Conservation (phyloP, 2,888 invertebrate species). For the Perdita meconis region DNA sequence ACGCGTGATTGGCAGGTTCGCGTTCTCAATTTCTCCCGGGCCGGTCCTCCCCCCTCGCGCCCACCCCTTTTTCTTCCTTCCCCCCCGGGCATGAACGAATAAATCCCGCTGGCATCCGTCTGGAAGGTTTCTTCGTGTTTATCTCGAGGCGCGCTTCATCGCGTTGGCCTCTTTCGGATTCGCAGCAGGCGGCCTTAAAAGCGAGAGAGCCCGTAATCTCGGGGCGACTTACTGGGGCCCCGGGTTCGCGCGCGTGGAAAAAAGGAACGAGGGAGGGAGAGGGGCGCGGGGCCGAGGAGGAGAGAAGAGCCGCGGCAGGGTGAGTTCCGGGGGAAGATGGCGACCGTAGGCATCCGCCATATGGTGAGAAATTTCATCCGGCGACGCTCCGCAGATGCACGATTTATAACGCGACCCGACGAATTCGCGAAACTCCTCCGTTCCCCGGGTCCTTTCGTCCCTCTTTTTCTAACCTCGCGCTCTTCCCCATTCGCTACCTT, state of each 20-base stretch:
- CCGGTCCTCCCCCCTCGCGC: neutral
- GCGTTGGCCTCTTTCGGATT: constrained; percentile 70
- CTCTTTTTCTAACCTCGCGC: no score
- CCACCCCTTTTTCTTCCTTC: constrained; percentile 1
- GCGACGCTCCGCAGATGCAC: constrained; percentile 13
- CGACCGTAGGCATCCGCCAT: constrained; percentile 53
- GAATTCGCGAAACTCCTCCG: constrained; percentile 15
- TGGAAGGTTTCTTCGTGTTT: constrained; percentile 52
- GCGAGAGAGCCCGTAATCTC: constrained; percentile 64
- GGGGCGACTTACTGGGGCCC: constrained; percentile 42
- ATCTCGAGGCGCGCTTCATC: constrained; percentile 59
- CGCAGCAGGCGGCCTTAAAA: constrained; percentile 70
- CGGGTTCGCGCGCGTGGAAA: constrained; percentile 19
- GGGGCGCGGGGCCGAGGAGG: no score
- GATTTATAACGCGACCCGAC: constrained; percentile 23
- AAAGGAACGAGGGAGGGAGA: constrained; percentile 22
- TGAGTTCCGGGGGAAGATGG: constrained; percentile 58
- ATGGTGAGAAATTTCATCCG: constrained; percentile 60
- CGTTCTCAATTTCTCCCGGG: constrained; percentile 31
- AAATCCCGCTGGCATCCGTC: constrained; percentile 53
- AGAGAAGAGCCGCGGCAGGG: constrained; percentile 38
- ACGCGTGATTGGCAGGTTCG: constrained; percentile 51
- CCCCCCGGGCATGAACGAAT: constrained; percentile 40
- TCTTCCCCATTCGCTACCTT: no score
- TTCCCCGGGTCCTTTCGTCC: neutral